Evolutionary conservation across 2,797 vertebrate species (phyloP).

Genomic region (Parambassis ranga): DNA sequence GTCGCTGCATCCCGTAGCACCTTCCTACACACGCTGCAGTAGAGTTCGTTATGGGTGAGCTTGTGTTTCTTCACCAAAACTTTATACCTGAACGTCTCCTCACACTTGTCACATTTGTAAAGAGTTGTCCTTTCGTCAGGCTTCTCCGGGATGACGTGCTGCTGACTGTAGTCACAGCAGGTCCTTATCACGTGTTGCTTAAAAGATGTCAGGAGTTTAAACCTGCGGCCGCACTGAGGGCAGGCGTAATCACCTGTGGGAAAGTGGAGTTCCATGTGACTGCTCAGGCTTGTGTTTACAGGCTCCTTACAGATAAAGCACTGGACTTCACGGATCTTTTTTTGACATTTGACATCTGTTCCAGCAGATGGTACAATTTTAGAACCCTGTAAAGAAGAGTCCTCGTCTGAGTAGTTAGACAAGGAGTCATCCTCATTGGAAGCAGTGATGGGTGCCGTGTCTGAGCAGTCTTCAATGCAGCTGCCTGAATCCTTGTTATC

Average conservation of each 20-base stretch:
- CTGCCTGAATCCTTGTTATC: no score
- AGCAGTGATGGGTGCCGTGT: conserved; percentile 11
- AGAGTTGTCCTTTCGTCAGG: neutral
- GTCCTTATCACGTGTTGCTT: conserved; percentile 50
- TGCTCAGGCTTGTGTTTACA: neutral
- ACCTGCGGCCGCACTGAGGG: conserved; percentile 51
- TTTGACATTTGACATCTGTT: no score
- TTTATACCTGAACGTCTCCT: conserved; percentile 47
- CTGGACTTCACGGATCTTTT: neutral
- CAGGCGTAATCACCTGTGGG: conserved; percentile 47
- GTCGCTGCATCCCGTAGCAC: conserved; percentile 41
- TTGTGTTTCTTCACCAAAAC: conserved; percentile 51
- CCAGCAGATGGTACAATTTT: no score
- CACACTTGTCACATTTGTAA: conserved; percentile 55
- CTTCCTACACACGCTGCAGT: conserved; percentile 60
- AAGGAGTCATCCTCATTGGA: conserved; percentile 50
- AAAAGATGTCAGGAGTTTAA: conserved; percentile 33
- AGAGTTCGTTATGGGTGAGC: conserved; percentile 59
- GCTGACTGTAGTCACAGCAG: conserved; percentile 50
- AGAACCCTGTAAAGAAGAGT: neutral
- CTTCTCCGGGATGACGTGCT: conserved; percentile 12
- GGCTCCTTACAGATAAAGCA: conserved; percentile 63
- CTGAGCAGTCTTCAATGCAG: neutral
- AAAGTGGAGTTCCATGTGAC: conserved; percentile 67
- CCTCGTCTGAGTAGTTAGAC: conserved; percentile 50